Conservation (phyloP, 2,113 vertebrate genomes). For the Columbina picui region DNA sequence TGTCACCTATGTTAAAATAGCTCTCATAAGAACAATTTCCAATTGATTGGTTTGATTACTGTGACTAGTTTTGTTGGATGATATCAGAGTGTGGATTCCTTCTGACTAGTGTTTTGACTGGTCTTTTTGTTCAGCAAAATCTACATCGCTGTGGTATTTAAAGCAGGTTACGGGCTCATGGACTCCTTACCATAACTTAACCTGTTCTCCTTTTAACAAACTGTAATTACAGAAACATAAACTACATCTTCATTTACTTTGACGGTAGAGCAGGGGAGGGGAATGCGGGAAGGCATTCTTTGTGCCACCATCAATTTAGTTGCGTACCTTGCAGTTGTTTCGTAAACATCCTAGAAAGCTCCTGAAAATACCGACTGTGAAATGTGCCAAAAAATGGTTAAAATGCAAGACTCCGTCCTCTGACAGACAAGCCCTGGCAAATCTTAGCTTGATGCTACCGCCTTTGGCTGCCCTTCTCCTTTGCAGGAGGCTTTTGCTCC, state of each 20-base stretch:
- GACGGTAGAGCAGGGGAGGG: neutral
- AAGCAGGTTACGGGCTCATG: neutral
- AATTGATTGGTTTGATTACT: neutral
- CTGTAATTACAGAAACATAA: conserved; percentile 53
- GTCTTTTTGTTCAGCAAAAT: neutral
- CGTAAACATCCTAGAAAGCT: conserved; percentile 63
- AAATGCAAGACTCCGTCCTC: conserved; percentile 30
- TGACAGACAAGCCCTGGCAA: conserved; percentile 44
- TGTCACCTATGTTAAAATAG: neutral
- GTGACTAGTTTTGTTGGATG: neutral
- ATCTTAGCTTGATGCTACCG: conserved; percentile 40
- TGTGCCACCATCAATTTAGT: neutral
- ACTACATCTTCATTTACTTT: conserved; percentile 13
- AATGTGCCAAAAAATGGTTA: conserved; percentile 59
- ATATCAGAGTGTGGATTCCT: neutral
- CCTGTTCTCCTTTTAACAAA: conserved; percentile 31
- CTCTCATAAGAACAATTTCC: neutral
- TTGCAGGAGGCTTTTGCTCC: neutral
- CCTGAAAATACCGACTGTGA: conserved; percentile 11
- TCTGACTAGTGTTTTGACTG: neutral
- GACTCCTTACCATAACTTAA: neutral
- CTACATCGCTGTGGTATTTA: neutral
- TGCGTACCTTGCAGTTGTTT: conserved; percentile 27
- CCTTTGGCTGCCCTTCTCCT: conserved; percentile 7
- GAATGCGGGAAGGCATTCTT: conserved; percentile 26